A percentile compares a stretch with the other conserved stretches of the same genome.
Evolutionary conservation across 1,140 invertebrate species (phyloP).

Genomic region (Zaprionus taronus): DNA sequence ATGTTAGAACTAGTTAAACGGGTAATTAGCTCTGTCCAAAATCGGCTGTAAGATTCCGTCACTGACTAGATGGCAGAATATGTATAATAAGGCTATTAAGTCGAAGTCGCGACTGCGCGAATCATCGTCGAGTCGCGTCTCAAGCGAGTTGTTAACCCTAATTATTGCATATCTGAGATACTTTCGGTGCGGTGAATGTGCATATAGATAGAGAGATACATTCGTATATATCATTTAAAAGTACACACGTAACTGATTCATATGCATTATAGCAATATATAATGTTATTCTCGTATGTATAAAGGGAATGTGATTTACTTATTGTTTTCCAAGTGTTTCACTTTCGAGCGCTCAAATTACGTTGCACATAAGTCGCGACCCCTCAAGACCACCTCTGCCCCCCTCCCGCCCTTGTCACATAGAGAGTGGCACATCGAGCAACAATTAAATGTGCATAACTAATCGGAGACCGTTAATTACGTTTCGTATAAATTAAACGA

Average conservation of each 20-base stretch:
- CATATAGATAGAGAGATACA: not conserved
- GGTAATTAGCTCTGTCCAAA: constrained; percentile 24
- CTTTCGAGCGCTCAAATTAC: constrained; percentile 46
- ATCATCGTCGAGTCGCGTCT: constrained; percentile 12
- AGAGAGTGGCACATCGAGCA: constrained; percentile 43
- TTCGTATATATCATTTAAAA: not conserved
- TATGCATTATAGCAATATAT: not conserved
- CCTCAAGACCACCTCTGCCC: constrained; percentile 18
- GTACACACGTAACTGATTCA: not conserved
- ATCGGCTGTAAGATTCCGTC: not conserved
- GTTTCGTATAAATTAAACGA: constrained; percentile 56
- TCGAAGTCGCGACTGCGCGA: not conserved
- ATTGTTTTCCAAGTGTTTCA: constrained; percentile 21
- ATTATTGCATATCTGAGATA: constrained; percentile 45
- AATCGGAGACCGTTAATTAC: constrained; percentile 52
- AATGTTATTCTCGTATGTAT: not conserved
- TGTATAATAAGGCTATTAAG: constrained; percentile 30
- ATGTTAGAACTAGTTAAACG: constrained; percentile 28
- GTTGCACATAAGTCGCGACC: constrained; percentile 58
- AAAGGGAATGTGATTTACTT: constrained; percentile 5
- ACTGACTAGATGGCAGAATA: constrained; percentile 3
- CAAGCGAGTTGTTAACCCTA: constrained; percentile 36
- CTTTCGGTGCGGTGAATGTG: constrained; percentile 26
- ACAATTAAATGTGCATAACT: constrained; percentile 71
- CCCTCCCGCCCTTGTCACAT: not conserved